These are phyloP conservation scores for Luffia ferchaultella DNA, from an alignment of 2,888 invertebrate genomes.

Conservation along the genomic window DNA sequence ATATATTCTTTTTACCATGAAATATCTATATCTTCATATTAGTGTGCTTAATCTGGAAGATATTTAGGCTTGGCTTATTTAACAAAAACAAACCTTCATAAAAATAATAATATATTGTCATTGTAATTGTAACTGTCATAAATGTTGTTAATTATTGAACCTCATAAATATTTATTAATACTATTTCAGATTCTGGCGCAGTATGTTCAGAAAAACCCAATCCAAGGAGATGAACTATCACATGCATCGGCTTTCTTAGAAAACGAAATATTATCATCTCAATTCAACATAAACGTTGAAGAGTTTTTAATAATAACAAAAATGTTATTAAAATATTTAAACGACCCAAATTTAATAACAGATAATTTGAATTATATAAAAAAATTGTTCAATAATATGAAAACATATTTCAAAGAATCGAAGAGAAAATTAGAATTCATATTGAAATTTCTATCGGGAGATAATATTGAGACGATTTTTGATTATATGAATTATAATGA, in stretches of 20 bases:
- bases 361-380: constrained; percentile 11
- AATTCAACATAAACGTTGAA: constrained; percentile 31
- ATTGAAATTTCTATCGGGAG: constrained; percentile 33
- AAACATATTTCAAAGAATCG: constrained; percentile 40
- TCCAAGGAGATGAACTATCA: constrained; percentile 29
- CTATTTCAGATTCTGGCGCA: constrained; percentile 42
- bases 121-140: too few species aligned
- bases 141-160: too few species aligned
- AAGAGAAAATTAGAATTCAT: constrained; percentile 51
- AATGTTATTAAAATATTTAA: constrained; percentile 32
- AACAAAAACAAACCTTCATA: too few species aligned
- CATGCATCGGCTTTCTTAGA: constrained; percentile 37
- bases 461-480: constrained; percentile 43
- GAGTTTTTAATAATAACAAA: constrained; percentile 34
- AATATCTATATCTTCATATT: too few species aligned
- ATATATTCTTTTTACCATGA: too few species aligned
- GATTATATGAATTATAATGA: constrained; percentile 32
- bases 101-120: too few species aligned
- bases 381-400: constrained; percentile 30
- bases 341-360: constrained; percentile 18
- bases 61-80: too few species aligned
- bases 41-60: too few species aligned
- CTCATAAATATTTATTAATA: neutral
- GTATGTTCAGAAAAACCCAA: constrained; percentile 32
- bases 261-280: constrained; percentile 34